Evolutionary conservation across 2,888 invertebrate genomes (phyloP), one percentile per base, ranked within the genome.

Genomic region (Formica aserva): DNA sequence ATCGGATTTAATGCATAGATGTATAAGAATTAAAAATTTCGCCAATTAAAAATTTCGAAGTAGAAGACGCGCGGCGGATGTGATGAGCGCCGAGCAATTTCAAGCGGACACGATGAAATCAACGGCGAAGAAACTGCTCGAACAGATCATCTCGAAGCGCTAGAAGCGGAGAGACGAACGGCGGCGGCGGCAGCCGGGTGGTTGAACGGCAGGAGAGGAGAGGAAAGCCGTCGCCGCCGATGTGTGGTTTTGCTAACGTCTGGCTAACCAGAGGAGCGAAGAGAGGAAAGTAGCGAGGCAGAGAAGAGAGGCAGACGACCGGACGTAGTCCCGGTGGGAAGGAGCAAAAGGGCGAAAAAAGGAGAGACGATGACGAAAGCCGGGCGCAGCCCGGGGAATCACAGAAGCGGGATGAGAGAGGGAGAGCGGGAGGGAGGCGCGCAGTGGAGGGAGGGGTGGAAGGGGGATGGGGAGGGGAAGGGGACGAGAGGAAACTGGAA

Each of bases 321-420:
- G 78, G 78, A 80, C 78, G 78, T 80, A 57, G 69, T 57, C 77
- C 41, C 77, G 77, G 41, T 29, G 57, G 78, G 18, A 60, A 45
- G 85, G 38, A 63, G 82, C 63, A 41, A 76, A 65, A 41, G 57
- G 75, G 75, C 80, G 77, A 60, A 80, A 65, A 86, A 71, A 15
- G 41, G 86, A 83, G 84, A 62, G 78, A 65, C 71, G 55, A 60
- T 86, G 85, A 89, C 74, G 81, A 84, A 71, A 72, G 81, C 81
- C 63, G 82, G 48, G 69, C 74, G 62, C 66, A 76, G 48, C 65
- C 65, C 82, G 81, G 67, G 86, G 82, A 69, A 67, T 63, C 71
- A 15, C 8, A 22, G 57, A 15, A 57, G 6, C 18, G 15, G 74
- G 29, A 52, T n/a, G 45, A 22, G 32, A 52, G 69, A n/a, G n/a